phyloP scores from a whole-genome alignment of 2,797 vertebrate species.

The Labroides dimidiatus region DNA sequence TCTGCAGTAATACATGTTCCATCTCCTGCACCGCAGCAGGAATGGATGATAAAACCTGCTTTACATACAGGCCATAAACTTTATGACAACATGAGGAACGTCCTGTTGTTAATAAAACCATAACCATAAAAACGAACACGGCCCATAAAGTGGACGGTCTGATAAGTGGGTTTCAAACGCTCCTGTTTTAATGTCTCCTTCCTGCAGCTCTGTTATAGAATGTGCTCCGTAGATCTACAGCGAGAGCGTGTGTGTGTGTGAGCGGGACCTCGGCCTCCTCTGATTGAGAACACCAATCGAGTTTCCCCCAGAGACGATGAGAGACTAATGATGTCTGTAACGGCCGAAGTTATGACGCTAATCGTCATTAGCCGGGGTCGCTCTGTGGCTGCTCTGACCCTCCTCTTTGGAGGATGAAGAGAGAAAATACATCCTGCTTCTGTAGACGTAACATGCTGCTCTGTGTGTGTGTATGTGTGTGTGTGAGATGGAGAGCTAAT shows the following conservation, averaged over 20 bases:
- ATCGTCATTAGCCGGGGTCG: conserved; percentile 53
- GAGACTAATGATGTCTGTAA: conserved; percentile 73
- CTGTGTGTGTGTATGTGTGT: conserved; percentile 1
- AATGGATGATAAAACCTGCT: not conserved
- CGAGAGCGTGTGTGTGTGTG: conserved; percentile 45
- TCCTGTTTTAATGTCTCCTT: conserved; percentile 37
- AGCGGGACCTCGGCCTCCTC: conserved; percentile 39
- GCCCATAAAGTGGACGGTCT: conserved; percentile 31
- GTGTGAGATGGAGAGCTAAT: conserved; percentile 48
- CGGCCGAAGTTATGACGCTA: conserved; percentile 60
- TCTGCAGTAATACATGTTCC: not conserved
- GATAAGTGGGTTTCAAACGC: conserved; percentile 24
- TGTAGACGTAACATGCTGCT: conserved; percentile 14
- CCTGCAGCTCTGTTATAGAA: conserved; percentile 36
- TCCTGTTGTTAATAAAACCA: conserved; percentile 26
- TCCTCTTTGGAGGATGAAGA: conserved; percentile 11
- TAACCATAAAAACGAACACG: conserved; percentile 37
- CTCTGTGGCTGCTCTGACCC: conserved; percentile 49
- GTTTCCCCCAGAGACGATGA: conserved; percentile 54
- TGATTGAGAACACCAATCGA: conserved; percentile 59
- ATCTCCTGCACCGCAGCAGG: not conserved
- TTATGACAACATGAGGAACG: conserved; percentile 35
- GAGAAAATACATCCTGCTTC: conserved; percentile 16
- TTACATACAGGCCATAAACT: conserved; percentile 4
- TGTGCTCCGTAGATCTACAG: conserved; percentile 53